Conservation (phyloP, 2,797 vertebrate genomes). For the Rhadinocentrus ornatus region DNA sequence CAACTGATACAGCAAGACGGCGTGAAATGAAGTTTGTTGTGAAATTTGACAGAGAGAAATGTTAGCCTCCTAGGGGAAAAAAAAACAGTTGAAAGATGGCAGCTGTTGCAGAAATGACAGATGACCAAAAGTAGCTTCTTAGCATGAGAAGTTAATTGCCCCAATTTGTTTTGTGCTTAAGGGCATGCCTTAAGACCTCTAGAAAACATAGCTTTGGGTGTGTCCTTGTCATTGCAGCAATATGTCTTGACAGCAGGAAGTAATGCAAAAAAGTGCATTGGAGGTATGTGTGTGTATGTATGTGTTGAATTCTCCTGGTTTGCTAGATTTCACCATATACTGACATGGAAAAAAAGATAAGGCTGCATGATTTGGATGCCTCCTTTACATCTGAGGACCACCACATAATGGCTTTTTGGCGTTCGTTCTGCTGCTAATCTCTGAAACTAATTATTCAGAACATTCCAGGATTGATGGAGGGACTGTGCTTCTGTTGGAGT, state of each 20-base stretch:
- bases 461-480: slow-evolving; percentile 67
- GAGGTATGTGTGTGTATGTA: background rate
- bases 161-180: slow-evolving; percentile 8
- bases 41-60: slow-evolving; percentile 15
- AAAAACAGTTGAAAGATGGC: background rate
- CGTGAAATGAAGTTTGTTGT: slow-evolving; percentile 23
- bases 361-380: slow-evolving; percentile 1
- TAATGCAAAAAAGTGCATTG: background rate
- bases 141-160: slow-evolving; percentile 20
- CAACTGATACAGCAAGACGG: background rate
- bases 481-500: slow-evolving; percentile 57
- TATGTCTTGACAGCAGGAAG: slow-evolving; percentile 10
- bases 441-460: slow-evolving; percentile 45
- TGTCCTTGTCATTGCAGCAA: background rate
- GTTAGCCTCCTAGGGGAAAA: background rate
- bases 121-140: slow-evolving; percentile 7
- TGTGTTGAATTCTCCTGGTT: background rate
- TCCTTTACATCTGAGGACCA: slow-evolving; percentile 30
- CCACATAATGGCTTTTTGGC: slow-evolving; percentile 29
- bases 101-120: slow-evolving; percentile 43
- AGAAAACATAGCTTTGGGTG: slow-evolving; percentile 1
- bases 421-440: slow-evolving; percentile 51
- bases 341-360: slow-evolving; percentile 8
- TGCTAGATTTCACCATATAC: slow-evolving; percentile 14
- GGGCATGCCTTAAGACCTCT: background rate